Evolutionary conservation across 2,888 invertebrate genomes (phyloP), one percentile per base, ranked within the genome.

Genomic region (Heliconius sara): DNA sequence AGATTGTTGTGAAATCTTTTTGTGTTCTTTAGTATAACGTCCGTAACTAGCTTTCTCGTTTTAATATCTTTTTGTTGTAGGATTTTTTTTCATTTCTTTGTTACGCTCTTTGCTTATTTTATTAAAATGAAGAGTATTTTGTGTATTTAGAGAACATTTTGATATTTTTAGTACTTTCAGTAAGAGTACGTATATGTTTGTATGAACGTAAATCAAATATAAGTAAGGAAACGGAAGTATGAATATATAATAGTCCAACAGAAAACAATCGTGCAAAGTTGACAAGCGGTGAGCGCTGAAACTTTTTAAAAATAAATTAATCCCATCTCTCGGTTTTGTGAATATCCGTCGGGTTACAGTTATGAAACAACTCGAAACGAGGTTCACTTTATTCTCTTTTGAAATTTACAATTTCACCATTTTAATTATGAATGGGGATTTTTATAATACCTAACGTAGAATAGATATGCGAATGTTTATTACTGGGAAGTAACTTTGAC

Each of bases 221-320:
- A 43, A 43, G n/a, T 25, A 68, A 13, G 52, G 13, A 52, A 22
- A 34, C 52, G 57, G 57, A 34, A 27, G 25, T 57, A 52, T 67
- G 63, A 74, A 43, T 60, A 60, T 27, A 68, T 68, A 70, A 80
- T 57, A 68, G 72, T 57, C 27, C n/a, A 52, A 30, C n/a, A 34
- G 80, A 81, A 82, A 82, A 83, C 79, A 79, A 68, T 81, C 27
- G 68, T 52, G 60, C n/a, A 81, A 79, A 80, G 73, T 76, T 78
- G 80, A 81, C 80, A 81, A 83, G 81, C 74, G 72, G 63, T 72
- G 70, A 68, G 76, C 78, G 75, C 65, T n/a, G 57, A 70, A 80
- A 75, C 65, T 67, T 82, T 82, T 82, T 60, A 80, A 81, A 80
- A 80, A 80, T 80, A 74, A 76, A 80, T 79, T 82, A 80, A 75